Percentiles rank a stretch among this genome's conserved stretches.
Evolutionary conservation across 2,888 invertebrate genomes (phyloP).

Genomic region (Pollenia griseotomentosa): DNA sequence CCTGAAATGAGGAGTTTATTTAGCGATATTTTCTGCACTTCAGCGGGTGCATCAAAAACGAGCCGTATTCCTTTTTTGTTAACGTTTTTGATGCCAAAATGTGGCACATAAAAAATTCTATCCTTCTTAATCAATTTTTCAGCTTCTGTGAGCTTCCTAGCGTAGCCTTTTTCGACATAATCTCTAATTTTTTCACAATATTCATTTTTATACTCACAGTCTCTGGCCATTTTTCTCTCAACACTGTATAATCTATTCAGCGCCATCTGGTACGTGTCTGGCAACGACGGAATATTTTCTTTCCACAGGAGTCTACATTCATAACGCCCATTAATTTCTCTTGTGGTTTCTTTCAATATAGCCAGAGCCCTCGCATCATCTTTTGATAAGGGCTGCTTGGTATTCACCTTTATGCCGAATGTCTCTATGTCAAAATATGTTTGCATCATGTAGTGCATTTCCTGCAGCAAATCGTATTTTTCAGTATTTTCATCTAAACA

Average conservation of each 20-base stretch:
- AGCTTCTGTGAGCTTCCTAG: not conserved
- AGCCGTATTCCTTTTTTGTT: conserved; percentile 71
- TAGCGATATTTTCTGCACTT: conserved; percentile 71
- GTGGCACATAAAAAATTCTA: conserved; percentile 55
- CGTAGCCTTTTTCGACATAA: conserved; percentile 53
- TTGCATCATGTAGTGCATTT: conserved; percentile 15
- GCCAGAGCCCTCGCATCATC: conserved; percentile 11
- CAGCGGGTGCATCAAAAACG: conserved; percentile 78
- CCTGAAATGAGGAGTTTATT: conserved; percentile 76
- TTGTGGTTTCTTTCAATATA: conserved; percentile 15
- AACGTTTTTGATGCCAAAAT: conserved; percentile 43
- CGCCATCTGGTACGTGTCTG: conserved; percentile 48
- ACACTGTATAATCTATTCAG: not conserved
- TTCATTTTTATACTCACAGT: conserved; percentile 39
- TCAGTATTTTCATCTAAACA: too few relatives aligned
- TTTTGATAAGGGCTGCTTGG: conserved; percentile 7
- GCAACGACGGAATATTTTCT: not conserved
- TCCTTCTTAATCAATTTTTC: not conserved
- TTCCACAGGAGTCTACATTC: conserved; percentile 70
- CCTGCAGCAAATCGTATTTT: too few relatives aligned
- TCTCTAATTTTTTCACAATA: conserved; percentile 58
- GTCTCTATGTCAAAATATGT: conserved; percentile 13
- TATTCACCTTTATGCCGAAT: not conserved
- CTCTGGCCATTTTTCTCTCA: not conserved
- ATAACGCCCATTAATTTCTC: conserved; percentile 42